These are phyloP conservation scores for Sebastes schlegelii DNA, from an alignment of 2,113 vertebrate genomes.

Conservation along the genomic window DNA sequence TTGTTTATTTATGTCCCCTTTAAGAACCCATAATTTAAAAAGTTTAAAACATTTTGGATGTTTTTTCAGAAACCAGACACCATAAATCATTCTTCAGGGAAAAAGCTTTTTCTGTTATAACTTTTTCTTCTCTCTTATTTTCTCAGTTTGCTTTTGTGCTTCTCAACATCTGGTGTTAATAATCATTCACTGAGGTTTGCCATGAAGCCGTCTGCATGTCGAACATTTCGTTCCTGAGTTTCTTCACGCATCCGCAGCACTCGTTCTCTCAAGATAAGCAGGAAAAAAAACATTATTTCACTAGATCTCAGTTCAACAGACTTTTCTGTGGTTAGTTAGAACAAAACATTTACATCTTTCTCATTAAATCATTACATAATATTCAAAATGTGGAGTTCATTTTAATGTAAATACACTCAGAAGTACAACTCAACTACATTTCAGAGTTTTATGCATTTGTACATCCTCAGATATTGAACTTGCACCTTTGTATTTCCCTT, in stretches of 20 bases:
- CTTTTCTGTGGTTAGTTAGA: background rate
- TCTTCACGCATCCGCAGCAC: background rate
- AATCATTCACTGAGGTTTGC: background rate
- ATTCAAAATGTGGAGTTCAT: too few relatives aligned
- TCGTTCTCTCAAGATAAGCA: background rate
- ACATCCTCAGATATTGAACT: background rate
- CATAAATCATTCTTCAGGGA: too few relatives aligned
- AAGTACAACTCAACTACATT: too few relatives aligned
- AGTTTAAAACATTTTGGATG: background rate
- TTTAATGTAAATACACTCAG: too few relatives aligned
- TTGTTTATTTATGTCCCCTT: background rate
- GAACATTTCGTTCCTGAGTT: background rate
- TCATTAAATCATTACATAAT: background rate
- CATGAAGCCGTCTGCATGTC: background rate
- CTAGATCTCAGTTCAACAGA: background rate
- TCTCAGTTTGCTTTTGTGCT: background rate
- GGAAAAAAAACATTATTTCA: background rate
- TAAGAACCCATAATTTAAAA: background rate
- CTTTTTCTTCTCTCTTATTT: too few relatives aligned
- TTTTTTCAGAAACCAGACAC: too few relatives aligned
- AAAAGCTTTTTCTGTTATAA: too few relatives aligned
- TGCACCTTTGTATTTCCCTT: background rate
- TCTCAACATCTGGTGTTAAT: slow-evolving; percentile 5
- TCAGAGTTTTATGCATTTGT: background rate
- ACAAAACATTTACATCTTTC: background rate